Base-by-base conservation (phyloP, 2,888 invertebrate genomes). In the Iphiclides podalirius region DNA sequence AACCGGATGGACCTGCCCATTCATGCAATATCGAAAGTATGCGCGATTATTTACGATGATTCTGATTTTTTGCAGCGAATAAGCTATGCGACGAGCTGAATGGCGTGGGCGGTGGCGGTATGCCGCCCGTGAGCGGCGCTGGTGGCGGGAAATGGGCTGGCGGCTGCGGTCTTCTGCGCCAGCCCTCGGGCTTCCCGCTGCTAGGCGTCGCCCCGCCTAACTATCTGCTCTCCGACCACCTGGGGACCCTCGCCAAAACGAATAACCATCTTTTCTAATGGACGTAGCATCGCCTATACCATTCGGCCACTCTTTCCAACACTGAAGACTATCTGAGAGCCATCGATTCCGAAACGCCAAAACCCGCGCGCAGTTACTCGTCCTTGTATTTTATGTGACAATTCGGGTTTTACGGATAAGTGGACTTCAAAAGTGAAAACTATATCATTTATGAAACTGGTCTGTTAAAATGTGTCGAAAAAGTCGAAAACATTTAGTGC, bases 231-330 rank as follows among this genome's bases (percentile, higher is more conserved):
- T 91, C 91, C 15, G 92, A 92, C 70, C 92, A 91, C 63, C 82
- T 92, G 56, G 91, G 92, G 57, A 90, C 91, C 11, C 85, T 91
- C 52, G 86, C 90, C 46, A 89, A 90, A 69, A 82, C 91, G 58
- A 92, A 92, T 74, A 92, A 91, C 77, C 91, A 92, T 78, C 86
- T 92, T 73, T 92, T 92, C 84, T 91, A 91, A 90, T 88, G 75
- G 78, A 73, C 67, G 71, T 72, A 74, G 65, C 57, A 46, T 37
- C 50, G 52, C 42, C 47, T 38, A 41, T 34, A 37, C 47, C 17
- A 36, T 31, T 44, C 31, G 17, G 46, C 46, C 11, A n/a, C 4
- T 33, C 28, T 26, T 35, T 13, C 52, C 34, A 26, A 23, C 40
- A 17, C 14, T 31, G 50, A 40, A 20, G 39, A 31, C 39, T 31